These are phyloP conservation scores for Drosophila mayri DNA, from an alignment of 1,140 invertebrate species.

Conservation along the genomic window DNA sequence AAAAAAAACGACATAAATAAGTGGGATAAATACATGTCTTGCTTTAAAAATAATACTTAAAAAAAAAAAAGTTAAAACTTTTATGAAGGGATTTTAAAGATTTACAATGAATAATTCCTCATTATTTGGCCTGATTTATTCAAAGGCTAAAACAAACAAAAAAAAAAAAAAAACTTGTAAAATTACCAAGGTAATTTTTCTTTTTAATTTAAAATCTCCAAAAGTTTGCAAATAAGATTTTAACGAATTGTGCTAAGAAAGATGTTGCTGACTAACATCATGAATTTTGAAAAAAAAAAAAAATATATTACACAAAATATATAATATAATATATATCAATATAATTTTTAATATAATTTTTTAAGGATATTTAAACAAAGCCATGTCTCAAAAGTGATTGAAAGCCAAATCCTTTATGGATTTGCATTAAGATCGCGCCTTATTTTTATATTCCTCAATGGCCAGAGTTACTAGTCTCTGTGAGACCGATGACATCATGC, in stretches of 20 bases:
- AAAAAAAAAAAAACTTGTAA: neutral
- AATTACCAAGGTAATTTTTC: neutral
- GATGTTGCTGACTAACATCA: neutral
- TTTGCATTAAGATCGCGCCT: neutral
- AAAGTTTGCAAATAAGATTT: neutral
- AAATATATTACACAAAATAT: neutral
- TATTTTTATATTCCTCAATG: slow-evolving; percentile 1
- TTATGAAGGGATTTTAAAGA: neutral
- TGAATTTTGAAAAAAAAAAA: neutral
- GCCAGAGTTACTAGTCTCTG: neutral
- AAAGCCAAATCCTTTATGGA: neutral
- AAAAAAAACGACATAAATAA: neutral
- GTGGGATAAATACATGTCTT: neutral
- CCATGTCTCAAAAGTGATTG: too few species aligned
- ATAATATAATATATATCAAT: too few species aligned
- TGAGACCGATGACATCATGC: neutral
- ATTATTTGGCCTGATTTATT: neutral
- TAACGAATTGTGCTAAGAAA: neutral
- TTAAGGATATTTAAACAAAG: neutral
- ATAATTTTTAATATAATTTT: neutral
- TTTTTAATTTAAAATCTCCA: neutral
- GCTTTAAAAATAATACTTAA: too few species aligned
- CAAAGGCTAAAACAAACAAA: neutral
- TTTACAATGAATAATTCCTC: neutral
- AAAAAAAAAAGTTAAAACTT: neutral